phyloP scores from a whole-genome alignment of 2,888 invertebrate species.

The Microchrysa polita region DNA sequence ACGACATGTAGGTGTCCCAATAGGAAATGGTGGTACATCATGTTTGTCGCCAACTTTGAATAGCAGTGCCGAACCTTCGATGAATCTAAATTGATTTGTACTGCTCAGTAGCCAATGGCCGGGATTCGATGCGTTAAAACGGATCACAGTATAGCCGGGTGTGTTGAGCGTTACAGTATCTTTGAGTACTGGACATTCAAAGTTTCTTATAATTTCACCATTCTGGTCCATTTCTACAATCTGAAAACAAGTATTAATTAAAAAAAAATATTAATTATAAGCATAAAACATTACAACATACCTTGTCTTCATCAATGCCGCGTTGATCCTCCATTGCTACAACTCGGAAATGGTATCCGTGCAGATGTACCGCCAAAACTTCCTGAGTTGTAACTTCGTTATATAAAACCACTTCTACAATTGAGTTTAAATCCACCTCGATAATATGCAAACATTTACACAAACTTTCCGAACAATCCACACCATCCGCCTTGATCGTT shows the following conservation, averaged over 20 bases:
- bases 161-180: not conserved
- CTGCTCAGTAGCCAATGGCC: conserved; percentile 2
- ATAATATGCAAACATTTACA: conserved; percentile 12
- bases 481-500: not conserved
- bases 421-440: conserved; percentile 7
- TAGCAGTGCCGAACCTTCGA: not conserved
- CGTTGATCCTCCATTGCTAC: not conserved
- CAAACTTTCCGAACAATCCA: not conserved
- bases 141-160: conserved; percentile 20
- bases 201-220: conserved; percentile 12
- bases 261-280: not conserved
- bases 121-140: conserved; percentile 17
- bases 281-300: not conserved
- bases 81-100: not conserved
- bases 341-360: conserved; percentile 24
- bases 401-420: conserved; percentile 16
- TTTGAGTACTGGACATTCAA: not conserved
- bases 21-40: not conserved
- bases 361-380: not conserved
- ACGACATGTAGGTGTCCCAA: conserved; percentile 2
- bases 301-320: conserved; percentile 2
- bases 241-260: conserved; percentile 7
- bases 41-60: conserved; percentile 9
- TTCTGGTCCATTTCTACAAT: conserved; percentile 8
- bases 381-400: not conserved